Percentiles rank a stretch among this genome's conserved stretches.
Conservation (phyloP, 2,113 vertebrate species). For the Pithys albifrons region DNA sequence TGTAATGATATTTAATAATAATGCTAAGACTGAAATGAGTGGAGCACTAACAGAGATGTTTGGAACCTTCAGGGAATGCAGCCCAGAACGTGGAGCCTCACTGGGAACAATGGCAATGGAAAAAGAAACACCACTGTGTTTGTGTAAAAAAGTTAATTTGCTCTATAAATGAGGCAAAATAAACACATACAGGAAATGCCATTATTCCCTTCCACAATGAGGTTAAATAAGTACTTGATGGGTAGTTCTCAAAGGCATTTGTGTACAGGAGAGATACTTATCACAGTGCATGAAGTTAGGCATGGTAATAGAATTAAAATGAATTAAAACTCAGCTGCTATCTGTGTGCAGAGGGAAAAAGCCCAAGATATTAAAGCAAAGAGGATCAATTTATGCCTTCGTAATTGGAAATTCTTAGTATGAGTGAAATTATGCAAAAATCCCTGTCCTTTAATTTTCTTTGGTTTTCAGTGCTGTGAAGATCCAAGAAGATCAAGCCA, state of each 20-base stretch:
- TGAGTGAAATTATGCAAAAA: conserved; percentile 53
- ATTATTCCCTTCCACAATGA: conserved; percentile 31
- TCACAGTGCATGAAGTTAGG: conserved; percentile 38
- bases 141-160: conserved; percentile 42
- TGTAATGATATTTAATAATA: not conserved
- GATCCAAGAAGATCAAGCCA: conserved; percentile 8
- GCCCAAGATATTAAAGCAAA: conserved; percentile 43
- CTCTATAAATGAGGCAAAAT: conserved; percentile 26
- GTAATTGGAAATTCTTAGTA: conserved; percentile 56
- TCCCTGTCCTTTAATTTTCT: conserved; percentile 48
- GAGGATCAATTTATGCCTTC: conserved; percentile 55
- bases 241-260: conserved; percentile 43
- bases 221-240: conserved; percentile 38
- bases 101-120: not conserved
- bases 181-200: conserved; percentile 32
- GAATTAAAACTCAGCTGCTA: conserved; percentile 60
- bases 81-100: not conserved
- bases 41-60: not conserved
- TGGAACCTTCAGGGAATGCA: not conserved
- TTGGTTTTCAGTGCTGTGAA: not conserved
- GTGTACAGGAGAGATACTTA: conserved; percentile 50
- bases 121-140: not conserved
- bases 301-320: conserved; percentile 61
- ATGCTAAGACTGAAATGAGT: not conserved
- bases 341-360: not conserved